These are phyloP conservation scores for Cynocephalus volans DNA, from an alignment of 2,113 vertebrate species.

Conservation along the genomic window DNA sequence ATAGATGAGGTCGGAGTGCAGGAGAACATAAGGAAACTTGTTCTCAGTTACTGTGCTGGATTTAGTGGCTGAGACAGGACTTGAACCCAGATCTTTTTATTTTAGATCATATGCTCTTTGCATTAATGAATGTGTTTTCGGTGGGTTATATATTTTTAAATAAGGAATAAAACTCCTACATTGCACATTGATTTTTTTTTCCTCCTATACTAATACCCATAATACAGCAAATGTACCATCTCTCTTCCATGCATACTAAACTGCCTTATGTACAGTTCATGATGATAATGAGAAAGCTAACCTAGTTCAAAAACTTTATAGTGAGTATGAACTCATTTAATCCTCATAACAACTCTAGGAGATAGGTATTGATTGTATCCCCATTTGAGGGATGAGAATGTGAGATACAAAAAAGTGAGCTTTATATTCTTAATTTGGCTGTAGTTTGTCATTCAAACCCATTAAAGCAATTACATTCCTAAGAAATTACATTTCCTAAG, in stretches of 20 bases:
- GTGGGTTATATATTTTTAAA: neutral
- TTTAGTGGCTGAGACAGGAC: neutral
- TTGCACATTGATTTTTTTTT: conserved; percentile 28
- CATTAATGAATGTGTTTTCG: neutral
- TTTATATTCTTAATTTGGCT: neutral
- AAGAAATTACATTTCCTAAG: neutral
- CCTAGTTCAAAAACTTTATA: rapidly evolving
- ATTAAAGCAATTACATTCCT: neutral
- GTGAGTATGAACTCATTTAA: neutral
- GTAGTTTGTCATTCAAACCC: neutral
- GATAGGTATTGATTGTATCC: neutral
- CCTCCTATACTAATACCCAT: neutral
- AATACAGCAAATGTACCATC: neutral
- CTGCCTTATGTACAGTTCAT: neutral
- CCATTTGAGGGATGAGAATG: neutral
- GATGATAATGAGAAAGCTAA: neutral
- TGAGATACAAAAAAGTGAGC: neutral
- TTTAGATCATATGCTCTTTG: neutral
- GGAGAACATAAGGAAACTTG: neutral
- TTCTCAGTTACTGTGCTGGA: neutral
- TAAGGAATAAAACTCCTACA: neutral
- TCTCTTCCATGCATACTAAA: neutral
- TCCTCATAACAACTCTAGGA: neutral
- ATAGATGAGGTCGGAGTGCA: neutral
- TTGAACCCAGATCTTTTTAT: neutral